Evolutionary conservation across 1,140 invertebrate genomes (phyloP).

Genomic region (Piezodorus guildinii): DNA sequence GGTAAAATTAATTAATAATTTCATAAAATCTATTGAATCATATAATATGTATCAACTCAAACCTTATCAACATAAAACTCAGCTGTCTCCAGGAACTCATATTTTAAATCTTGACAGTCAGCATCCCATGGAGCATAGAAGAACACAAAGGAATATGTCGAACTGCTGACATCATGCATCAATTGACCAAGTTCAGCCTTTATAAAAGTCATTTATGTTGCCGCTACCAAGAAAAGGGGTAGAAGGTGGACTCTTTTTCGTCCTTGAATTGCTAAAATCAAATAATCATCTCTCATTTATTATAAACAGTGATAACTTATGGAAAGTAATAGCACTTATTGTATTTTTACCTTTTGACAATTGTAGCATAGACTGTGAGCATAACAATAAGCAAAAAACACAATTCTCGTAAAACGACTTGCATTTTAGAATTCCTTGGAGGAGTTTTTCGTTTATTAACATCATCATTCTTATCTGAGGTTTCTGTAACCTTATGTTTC

Average conservation of each 20-base stretch:
- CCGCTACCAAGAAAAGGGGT: constrained; percentile 55
- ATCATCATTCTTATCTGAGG: constrained; percentile 20
- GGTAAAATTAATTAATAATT: not conserved
- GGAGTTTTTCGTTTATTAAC: constrained; percentile 26
- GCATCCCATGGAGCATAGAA: constrained; percentile 86
- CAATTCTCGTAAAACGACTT: constrained; percentile 35
- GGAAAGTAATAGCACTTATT: no score
- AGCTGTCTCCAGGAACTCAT: constrained; percentile 62
- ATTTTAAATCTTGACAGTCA: constrained; percentile 53
- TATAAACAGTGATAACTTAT: no score
- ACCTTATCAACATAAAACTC: constrained; percentile 56
- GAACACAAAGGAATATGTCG: constrained; percentile 69
- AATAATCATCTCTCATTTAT: not conserved
- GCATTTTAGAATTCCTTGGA: constrained; percentile 33
- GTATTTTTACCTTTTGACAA: constrained; percentile 37
- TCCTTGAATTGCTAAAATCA: constrained; percentile 49
- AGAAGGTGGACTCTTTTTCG: constrained; percentile 49
- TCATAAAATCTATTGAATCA: not conserved
- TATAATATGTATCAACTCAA: constrained; percentile 17
- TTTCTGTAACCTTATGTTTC: constrained; percentile 5
- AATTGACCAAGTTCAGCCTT: constrained; percentile 52
- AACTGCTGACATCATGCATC: constrained; percentile 43
- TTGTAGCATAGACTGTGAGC: constrained; percentile 37
- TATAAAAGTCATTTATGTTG: constrained; percentile 57
- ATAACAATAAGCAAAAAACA: constrained; percentile 36